phyloP scores from a whole-genome alignment of 2,113 vertebrate genomes.

The Sula dactylatra region DNA sequence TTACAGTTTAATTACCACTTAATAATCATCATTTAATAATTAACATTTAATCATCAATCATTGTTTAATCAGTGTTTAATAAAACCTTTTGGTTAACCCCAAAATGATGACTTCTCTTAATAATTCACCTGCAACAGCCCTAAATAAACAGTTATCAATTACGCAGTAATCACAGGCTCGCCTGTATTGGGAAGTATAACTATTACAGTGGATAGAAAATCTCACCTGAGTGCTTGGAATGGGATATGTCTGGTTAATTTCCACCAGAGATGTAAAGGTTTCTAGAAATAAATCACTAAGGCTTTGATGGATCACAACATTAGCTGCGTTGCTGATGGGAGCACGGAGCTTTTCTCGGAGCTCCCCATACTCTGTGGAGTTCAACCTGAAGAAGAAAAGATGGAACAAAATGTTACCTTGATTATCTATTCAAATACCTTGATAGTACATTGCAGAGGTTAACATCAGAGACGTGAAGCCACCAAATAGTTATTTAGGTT shows the following conservation, averaged over 20 bases:
- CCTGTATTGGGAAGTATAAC: neutral
- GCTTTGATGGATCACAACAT: conserved; percentile 91
- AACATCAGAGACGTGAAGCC: neutral
- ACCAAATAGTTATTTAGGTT: neutral
- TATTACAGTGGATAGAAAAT: neutral
- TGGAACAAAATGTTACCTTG: neutral
- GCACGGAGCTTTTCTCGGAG: conserved; percentile 86
- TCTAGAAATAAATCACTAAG: conserved; percentile 93
- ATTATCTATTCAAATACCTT: neutral
- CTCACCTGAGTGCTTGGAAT: conserved; percentile 84
- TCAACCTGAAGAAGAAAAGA: conserved; percentile 75
- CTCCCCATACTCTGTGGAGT: conserved; percentile 88
- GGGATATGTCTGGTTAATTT: conserved; percentile 81
- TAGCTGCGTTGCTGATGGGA: conserved; percentile 85
- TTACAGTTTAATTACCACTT: neutral
- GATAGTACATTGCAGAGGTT: neutral
- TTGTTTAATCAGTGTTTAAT: neutral
- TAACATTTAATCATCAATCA: neutral
- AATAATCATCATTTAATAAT: neutral
- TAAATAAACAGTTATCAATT: neutral
- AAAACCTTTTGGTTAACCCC: neutral
- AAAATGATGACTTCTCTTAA: neutral
- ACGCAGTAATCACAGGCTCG: neutral
- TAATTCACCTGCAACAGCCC: neutral
- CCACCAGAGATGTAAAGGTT: conserved; percentile 88